Evolutionary conservation across 2,113 vertebrate genomes (phyloP), one percentile per base, ranked within the genome.

Genomic region (Xenopus laevis): DNA sequence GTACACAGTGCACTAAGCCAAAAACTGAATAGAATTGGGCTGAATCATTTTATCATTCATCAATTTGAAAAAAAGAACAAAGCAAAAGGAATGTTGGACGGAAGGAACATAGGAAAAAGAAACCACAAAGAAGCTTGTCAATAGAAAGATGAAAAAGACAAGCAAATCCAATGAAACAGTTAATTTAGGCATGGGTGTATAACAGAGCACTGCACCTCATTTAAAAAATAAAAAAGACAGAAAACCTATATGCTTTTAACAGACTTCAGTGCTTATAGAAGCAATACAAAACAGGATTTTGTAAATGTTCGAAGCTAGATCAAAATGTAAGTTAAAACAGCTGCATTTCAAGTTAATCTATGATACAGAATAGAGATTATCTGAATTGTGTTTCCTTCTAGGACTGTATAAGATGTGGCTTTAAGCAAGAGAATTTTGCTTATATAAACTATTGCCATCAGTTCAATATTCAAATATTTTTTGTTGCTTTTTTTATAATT

Each of bases 321-420:
- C 84, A 86, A 89, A 86, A 82, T 88, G 71, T 89, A 91, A 91
- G 83, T 84, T 87, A 86, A 90, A 92, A 88, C 89, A 91, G 89
- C 85, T 91, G 90, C 79, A 79, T 82, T 27, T 81, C 83, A 84
- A 82, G 77, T 81, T 87, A 88, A 88, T 89, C 84, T 89, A 82
- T 86, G 86, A 90, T 85, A 84, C 10, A 87, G 81, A 83, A 84
- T 80, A 68, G 61, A 89, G 84, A 89, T 87, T 86, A 88, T 82
- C 74, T 85, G 78, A 90, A 87, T 85, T 86, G 79, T 82, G 73
- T 85, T 89, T 90, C 83, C 83, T 88, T 90, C 82, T 79, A 82
- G 85, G 82, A 89, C 83, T 79, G 80, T 87, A 82, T 87, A 81
- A 89, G 84, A 86, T 86, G 82, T 72, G 23, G 81, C 78, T 87